Percentiles rank a stretch among this genome's conserved stretches.
Conservation (phyloP, 2,113 vertebrate species). For the Lampris megalopsis region DNA sequence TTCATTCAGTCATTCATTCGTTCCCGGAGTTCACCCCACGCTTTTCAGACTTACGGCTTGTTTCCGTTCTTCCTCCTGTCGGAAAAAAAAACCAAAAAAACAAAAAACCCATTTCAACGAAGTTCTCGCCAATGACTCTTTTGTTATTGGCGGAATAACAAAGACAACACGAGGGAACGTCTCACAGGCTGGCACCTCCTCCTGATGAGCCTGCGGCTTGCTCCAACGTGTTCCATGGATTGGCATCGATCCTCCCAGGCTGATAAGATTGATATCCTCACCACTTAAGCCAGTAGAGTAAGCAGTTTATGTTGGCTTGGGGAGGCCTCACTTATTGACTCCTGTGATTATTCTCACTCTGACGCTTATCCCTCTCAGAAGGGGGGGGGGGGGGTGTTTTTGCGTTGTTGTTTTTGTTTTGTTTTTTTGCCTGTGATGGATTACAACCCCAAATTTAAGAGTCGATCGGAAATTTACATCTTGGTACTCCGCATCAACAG, state of each 20-base stretch:
- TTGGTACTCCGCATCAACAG: slow-evolving; percentile 13
- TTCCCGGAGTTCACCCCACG: not conserved
- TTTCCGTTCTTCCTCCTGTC: slow-evolving; percentile 92
- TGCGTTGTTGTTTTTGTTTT: not conserved
- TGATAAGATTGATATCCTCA: slow-evolving; percentile 66
- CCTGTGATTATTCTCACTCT: slow-evolving; percentile 26
- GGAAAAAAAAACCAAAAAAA: slow-evolving; percentile 76
- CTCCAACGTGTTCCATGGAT: slow-evolving; percentile 62
- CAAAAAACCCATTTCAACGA: slow-evolving; percentile 58
- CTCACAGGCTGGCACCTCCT: slow-evolving; percentile 21
- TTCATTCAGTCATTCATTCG: too few species aligned
- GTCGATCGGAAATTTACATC: slow-evolving; percentile 12
- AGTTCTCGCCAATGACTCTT: slow-evolving; percentile 31
- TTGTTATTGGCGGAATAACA: slow-evolving; percentile 47
- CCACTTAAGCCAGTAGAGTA: slow-evolving; percentile 41
- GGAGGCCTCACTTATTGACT: slow-evolving; percentile 25
- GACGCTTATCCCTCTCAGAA: slow-evolving; percentile 22
- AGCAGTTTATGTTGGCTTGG: slow-evolving; percentile 46
- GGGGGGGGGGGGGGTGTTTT: not conserved
- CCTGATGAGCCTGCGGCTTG: slow-evolving; percentile 42
- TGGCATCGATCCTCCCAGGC: slow-evolving; percentile 61
- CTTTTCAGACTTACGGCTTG: slow-evolving; percentile 87
- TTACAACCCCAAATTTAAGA: slow-evolving; percentile 19
- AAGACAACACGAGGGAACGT: slow-evolving; percentile 9
- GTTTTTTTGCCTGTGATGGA: slow-evolving; percentile 25